phyloP scores from a whole-genome alignment of 2,113 vertebrate genomes.

The Semnopithecus entellus region DNA sequence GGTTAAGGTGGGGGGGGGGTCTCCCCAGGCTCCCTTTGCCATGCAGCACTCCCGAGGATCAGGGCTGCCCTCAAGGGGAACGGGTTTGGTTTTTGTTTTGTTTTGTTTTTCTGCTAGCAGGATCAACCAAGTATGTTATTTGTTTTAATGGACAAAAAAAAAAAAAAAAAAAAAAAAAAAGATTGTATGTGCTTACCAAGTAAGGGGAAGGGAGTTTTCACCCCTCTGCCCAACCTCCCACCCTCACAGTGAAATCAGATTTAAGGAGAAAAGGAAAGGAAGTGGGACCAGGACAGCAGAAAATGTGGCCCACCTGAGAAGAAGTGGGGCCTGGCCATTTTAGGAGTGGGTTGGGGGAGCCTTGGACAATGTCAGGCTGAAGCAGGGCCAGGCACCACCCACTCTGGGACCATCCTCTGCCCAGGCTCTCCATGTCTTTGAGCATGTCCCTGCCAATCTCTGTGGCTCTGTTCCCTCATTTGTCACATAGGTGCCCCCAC shows the following conservation, averaged over 20 bases:
- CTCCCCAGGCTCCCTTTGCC: not conserved
- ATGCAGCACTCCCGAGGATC: not conserved
- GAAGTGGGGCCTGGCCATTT: slow-evolving; percentile 26
- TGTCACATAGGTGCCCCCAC: not conserved
- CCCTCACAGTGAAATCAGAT: not conserved
- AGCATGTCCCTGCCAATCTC: not conserved
- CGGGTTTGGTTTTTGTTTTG: not conserved
- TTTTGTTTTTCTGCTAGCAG: not conserved
- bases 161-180: not conserved
- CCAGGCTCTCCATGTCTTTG: not conserved
- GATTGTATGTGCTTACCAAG: not conserved
- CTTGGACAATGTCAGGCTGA: not conserved
- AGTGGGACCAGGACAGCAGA: not conserved
- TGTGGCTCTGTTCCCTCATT: not conserved
- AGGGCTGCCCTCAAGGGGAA: not conserved
- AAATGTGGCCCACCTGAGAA: not conserved
- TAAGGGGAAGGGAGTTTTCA: not conserved
- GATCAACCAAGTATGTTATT: not conserved
- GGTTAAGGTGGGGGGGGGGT: too few relatives aligned
- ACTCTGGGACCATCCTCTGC: not conserved
- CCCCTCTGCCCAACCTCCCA: not conserved
- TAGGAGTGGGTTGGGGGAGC: not conserved
- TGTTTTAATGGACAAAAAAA: not conserved
- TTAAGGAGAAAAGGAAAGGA: slow-evolving; percentile 31
- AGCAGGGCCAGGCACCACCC: not conserved